Evolutionary conservation across 2,888 invertebrate genomes (phyloP), one percentile per base, ranked within the genome.

Genomic region (Ypsolopha scabrella): DNA sequence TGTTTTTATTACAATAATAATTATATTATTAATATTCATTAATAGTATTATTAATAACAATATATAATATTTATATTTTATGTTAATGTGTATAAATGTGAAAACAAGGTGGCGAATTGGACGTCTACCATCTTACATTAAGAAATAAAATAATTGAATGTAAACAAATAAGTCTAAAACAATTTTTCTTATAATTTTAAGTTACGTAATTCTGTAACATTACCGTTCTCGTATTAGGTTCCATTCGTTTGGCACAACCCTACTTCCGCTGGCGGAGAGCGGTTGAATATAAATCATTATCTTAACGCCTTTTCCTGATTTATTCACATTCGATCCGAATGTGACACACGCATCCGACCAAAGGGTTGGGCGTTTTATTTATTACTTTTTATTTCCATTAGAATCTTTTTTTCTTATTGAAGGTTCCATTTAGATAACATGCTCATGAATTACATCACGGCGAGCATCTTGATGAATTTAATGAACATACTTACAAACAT

Each of bases 201-300:
- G n/a, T 38, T 8, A n/a, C 11, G 13, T 13, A 11, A 11, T 11
- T 41, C 7, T 41, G 13, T 41, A 41, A 41, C 41, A 11, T n/a
- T 13, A 41, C 7, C 56, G 59, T 57, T 57, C 59, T 58, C 60
- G 61, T 6, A n/a, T n/a, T 41, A 41, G 41, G 41, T 24, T 24
- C 24, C 24, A 24, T 4, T 24, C 24, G 24, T 3, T 24, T 4
- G 24, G 24, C 24, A 24, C 24, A 24, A 3, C 24, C 41, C 14
- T 11, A 63, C 63, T 62, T 64, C 60, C 59, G 59, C 55, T 53
- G 59, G 62, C 54, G 56, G 54, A 57, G 60, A 65, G 63, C 63
- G 66, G 63, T 66, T 63, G 60, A 61, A 64, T 60, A 71, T 73
- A 75, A 72, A 76, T 75, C 68, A 75, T 70, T 67, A 67, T 59